Evolutionary conservation across 92 coral and sea anemone genomes (phyloP).

Genomic region (Paramuricea clavata): DNA sequence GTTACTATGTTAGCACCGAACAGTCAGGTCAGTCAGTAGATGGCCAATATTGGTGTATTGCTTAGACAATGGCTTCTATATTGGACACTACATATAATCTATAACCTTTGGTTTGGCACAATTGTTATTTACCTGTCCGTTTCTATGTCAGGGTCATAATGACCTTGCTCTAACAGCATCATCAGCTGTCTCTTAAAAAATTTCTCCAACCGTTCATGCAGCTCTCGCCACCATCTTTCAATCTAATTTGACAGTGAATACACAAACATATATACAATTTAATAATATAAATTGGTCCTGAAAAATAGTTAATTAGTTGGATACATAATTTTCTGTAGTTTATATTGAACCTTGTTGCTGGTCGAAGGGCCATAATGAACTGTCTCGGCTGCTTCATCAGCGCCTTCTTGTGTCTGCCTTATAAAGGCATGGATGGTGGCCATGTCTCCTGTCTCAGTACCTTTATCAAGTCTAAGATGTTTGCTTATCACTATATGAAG

Average conservation of each 20-base stretch:
- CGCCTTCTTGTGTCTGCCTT: neutral
- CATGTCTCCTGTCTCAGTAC: too few species aligned
- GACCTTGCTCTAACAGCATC: neutral
- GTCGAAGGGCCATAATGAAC: slow-evolving; percentile 30
- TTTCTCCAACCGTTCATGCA: neutral
- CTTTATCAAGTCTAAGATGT: too few species aligned
- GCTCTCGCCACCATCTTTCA: slow-evolving; percentile 21
- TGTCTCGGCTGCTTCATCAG: neutral
- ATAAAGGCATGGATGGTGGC: too few species aligned
- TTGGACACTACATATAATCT: too few species aligned
- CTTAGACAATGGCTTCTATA: too few species aligned
- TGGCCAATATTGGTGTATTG: too few species aligned
- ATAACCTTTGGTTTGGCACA: neutral
- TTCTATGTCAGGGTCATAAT: neutral
- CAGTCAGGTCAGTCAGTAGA: too few species aligned
- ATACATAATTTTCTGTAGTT: neutral
- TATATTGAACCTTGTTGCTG: neutral
- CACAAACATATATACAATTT: neutral
- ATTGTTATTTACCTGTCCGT: neutral
- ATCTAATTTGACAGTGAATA: neutral
- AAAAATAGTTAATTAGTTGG: neutral
- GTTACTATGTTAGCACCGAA: too few species aligned
- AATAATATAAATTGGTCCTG: neutral
- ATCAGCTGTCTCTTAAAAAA: neutral
- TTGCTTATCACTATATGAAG: too few species aligned